Evolutionary conservation across 1,140 invertebrate genomes (phyloP).

Genomic region (Sipha flava): DNA sequence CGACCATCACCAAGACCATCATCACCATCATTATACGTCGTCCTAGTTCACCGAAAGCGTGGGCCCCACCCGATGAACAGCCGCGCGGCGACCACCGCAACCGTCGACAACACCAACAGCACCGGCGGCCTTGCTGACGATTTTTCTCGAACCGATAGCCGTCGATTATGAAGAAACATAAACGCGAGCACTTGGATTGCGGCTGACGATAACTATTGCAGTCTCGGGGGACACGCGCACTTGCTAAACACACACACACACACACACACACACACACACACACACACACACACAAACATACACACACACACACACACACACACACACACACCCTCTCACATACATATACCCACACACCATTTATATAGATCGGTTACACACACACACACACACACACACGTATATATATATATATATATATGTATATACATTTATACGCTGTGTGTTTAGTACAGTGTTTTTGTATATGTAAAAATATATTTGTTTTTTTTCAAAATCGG

Average conservation of each 20-base stretch:
- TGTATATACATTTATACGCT: too few relatives aligned
- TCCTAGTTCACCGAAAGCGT: background rate
- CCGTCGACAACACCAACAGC: background rate
- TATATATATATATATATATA: too few relatives aligned
- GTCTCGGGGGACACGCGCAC: background rate
- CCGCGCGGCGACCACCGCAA: background rate
- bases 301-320: background rate
- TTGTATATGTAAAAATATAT: too few relatives aligned
- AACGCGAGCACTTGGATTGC: conserved; percentile 28
- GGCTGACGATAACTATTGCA: conserved; percentile 23
- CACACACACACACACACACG: too few relatives aligned
- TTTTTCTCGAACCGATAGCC: too few relatives aligned
- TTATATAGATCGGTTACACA: too few relatives aligned
- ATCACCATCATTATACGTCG: too few relatives aligned
- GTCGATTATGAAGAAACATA: conserved; percentile 32
- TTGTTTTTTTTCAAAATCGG: background rate
- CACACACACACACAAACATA: background rate
- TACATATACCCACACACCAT: too few relatives aligned
- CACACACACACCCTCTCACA: too few relatives aligned
- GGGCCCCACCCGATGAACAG: background rate
- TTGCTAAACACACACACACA: background rate
- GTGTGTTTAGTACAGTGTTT: too few relatives aligned
- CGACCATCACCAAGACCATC: background rate
- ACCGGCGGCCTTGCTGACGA: too few relatives aligned
- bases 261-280: background rate